A percentile compares a stretch with the other conserved stretches of the same genome.
These are phyloP conservation scores for Menidia beryllina DNA, from an alignment of 2,113 vertebrate genomes.

Conservation along the genomic window DNA sequence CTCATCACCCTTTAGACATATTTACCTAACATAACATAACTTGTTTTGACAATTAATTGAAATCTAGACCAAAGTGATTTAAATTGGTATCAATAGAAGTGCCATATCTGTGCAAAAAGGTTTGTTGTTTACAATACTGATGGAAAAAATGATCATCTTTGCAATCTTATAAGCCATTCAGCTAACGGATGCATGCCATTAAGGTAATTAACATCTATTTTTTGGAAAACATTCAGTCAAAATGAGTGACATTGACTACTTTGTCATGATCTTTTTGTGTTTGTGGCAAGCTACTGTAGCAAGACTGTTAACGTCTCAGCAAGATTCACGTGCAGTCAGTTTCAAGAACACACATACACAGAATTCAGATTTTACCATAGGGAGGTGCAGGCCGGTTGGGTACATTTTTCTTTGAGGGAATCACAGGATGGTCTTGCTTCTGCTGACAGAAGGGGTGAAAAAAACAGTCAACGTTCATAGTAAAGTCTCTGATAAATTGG, in stretches of 20 bases:
- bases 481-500: slow-evolving; percentile 34
- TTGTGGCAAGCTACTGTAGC: neutral
- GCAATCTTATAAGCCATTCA: slow-evolving; percentile 20
- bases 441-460: slow-evolving; percentile 39
- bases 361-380: slow-evolving; percentile 73
- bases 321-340: slow-evolving; percentile 13
- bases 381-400: slow-evolving; percentile 80
- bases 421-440: slow-evolving; percentile 73
- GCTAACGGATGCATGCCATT: neutral
- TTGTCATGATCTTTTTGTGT: neutral
- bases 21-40: slow-evolving; percentile 15
- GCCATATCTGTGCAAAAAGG: slow-evolving; percentile 37
- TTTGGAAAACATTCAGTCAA: slow-evolving; percentile 14
- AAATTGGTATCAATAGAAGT: neutral
- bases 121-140: slow-evolving; percentile 67
- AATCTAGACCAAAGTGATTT: neutral
- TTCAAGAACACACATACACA: neutral
- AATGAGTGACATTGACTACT: neutral
- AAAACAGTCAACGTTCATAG: slow-evolving; percentile 5
- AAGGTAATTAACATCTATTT: slow-evolving; percentile 18
- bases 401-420: slow-evolving; percentile 77
- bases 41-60: neutral
- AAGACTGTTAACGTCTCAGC: neutral
- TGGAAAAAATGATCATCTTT: slow-evolving; percentile 43
- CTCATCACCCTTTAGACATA: neutral